Conservation (phyloP, 2,797 vertebrate species). For the Phoxinus dragarum region DNA sequence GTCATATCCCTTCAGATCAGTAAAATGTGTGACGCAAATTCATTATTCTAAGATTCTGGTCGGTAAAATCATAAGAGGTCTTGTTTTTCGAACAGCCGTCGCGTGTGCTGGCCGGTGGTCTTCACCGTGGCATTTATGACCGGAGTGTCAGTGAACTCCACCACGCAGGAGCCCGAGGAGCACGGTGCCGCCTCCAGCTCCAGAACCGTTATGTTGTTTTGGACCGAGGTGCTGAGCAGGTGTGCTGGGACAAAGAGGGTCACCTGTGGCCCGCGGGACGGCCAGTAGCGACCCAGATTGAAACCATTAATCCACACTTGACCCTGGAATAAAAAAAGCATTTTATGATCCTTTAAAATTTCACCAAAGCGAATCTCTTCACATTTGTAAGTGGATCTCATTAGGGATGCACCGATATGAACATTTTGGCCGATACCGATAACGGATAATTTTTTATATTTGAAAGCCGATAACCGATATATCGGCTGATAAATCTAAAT, state of each 20-base stretch:
- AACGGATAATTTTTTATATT: too few relatives aligned
- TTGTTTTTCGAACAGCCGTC: slow-evolving; percentile 60
- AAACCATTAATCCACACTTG: slow-evolving; percentile 98
- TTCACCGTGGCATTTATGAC: slow-evolving; percentile 70
- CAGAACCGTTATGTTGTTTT: slow-evolving; percentile 89
- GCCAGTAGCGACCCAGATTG: slow-evolving; percentile 96
- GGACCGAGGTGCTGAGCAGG: slow-evolving; percentile 80
- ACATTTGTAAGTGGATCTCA: slow-evolving; percentile 14
- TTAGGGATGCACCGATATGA: background rate
- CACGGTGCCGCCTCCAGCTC: slow-evolving; percentile 88
- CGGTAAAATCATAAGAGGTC: slow-evolving; percentile 51
- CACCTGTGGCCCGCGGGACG: slow-evolving; percentile 86
- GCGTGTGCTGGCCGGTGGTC: background rate
- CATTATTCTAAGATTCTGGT: background rate
- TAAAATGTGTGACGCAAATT: background rate
- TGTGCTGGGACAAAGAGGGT: slow-evolving; percentile 89
- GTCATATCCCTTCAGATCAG: background rate
- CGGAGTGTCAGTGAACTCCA: slow-evolving; percentile 84
- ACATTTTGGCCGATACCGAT: too few relatives aligned
- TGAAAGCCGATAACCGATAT: too few relatives aligned
- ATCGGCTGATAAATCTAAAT: too few relatives aligned
- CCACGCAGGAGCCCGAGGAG: slow-evolving; percentile 69
- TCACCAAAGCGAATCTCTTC: background rate
- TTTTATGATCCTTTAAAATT: background rate
- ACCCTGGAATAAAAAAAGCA: slow-evolving; percentile 78